These are phyloP conservation scores for Anoplolepis gracilipes DNA, from an alignment of 1,140 invertebrate species.

Conservation along the genomic window DNA sequence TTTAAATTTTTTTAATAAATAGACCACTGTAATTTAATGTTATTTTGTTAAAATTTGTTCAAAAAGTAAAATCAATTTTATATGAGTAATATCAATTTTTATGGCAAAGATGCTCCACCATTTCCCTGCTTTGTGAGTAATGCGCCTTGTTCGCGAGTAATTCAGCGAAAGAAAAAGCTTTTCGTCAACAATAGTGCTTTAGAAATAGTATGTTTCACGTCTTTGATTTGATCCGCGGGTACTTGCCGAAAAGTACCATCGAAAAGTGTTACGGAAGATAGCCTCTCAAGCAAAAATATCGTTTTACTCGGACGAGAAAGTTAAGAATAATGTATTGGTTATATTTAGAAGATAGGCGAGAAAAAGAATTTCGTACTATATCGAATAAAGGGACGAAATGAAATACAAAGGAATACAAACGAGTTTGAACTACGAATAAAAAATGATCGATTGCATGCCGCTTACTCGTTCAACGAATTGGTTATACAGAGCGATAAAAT, in stretches of 20 bases:
- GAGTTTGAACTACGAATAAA: slow-evolving; percentile 34
- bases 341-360: slow-evolving; percentile 4
- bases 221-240: slow-evolving; percentile 32
- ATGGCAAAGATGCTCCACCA: neutral
- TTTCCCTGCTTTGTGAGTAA: neutral
- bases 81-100: neutral
- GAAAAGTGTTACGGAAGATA: slow-evolving; percentile 42
- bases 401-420: slow-evolving; percentile 21
- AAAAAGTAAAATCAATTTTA: neutral
- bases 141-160: neutral
- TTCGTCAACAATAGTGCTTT: slow-evolving; percentile 15
- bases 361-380: slow-evolving; percentile 25
- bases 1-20: neutral
- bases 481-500: neutral
- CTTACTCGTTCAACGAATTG: neutral
- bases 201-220: slow-evolving; percentile 5
- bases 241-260: slow-evolving; percentile 31
- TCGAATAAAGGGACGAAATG: slow-evolving; percentile 1
- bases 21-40: neutral
- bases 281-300: slow-evolving; percentile 40
- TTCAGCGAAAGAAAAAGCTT: neutral
- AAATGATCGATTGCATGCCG: slow-evolving; percentile 8
- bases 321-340: slow-evolving; percentile 34
- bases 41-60: neutral
- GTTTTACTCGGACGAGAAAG: slow-evolving; percentile 31